Evolutionary conservation across 2,797 vertebrate genomes (phyloP), one percentile per base, ranked within the genome.

Genomic region (Peromyscus nudipes): DNA sequence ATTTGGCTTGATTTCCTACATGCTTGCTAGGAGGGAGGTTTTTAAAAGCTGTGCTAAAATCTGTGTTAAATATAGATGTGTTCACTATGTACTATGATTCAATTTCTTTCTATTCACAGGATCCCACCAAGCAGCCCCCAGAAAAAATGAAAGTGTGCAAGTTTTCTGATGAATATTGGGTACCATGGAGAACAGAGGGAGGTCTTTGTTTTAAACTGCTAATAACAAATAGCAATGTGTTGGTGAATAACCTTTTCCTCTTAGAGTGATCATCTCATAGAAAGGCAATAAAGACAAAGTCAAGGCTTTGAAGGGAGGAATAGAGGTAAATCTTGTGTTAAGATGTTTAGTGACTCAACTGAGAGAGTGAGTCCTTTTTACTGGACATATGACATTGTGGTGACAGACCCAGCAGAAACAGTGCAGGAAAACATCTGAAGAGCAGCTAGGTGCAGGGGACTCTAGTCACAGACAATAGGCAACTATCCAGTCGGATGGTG

Each of bases 11-110:
- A 64, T 96, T 92, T 93, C 52, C 31, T 87, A 12, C 37, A 77
- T 93, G 4, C 76, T 96, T 83, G 46, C 89, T 40, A 31, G n/a
- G 31, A 82, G 10, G 64, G 19, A 87, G 14, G 19, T 83, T 92
- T 95, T 95, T 81, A 92, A 90, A 90, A 90, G 17, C 43, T 88
- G 13, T 40, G 60, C 83, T 92, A 97, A 55, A 37, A n/a, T 94
- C 89, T 92, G 43, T 85, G 65, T 95, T 64, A 83, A 96, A 93
- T 65, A 83, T 37, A 95, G 37, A 25, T 87, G 9, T 82, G 16
- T 92, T 96, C n/a, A 75, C n/a, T 80, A 3, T 29, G 6, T 71
- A 34, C 29, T 85, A 23, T 34, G 49, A 79, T 37, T 95, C 43
- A 76, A 27, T 96, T 92, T 94, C 46, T 55, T 95, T 92, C 34